Evolutionary conservation across 2,888 invertebrate species (phyloP).

Genomic region (Scaptomyza reducta): DNA sequence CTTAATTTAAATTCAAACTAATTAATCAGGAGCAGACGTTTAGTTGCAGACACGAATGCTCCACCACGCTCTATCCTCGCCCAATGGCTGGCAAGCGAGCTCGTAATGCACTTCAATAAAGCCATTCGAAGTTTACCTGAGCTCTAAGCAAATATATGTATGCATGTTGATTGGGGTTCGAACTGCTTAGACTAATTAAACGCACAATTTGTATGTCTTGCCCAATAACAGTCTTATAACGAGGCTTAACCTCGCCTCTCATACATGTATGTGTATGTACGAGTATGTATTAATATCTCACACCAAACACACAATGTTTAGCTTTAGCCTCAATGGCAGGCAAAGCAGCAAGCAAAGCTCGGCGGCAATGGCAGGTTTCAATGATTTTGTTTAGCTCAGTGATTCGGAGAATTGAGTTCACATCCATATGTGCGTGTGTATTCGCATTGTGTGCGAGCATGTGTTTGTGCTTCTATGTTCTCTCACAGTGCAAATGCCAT

Average conservation of each 20-base stretch:
- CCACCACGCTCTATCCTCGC: background rate
- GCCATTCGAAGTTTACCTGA: conserved; percentile 27
- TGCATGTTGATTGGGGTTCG: conserved; percentile 21
- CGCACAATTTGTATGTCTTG: conserved; percentile 50
- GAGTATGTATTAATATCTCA: conserved; percentile 39
- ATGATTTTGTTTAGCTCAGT: conserved; percentile 82
- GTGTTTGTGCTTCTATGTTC: conserved; percentile 6
- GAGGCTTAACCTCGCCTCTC: conserved; percentile 23
- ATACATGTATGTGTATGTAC: conserved; percentile 2
- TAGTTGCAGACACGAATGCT: conserved; percentile 6
- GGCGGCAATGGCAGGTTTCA: conserved; percentile 74
- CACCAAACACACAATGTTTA: conserved; percentile 16
- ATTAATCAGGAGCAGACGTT: conserved; percentile 72
- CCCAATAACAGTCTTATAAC: conserved; percentile 17
- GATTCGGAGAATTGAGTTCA: conserved; percentile 80
- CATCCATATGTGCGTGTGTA: conserved; percentile 13
- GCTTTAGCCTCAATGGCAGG: conserved; percentile 2
- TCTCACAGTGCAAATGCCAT: conserved; percentile 15
- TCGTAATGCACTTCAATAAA: conserved; percentile 37
- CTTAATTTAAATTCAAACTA: conserved; percentile 81
- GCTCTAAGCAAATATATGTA: conserved; percentile 17
- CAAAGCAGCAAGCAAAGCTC: conserved; percentile 28
- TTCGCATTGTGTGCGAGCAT: conserved; percentile 2
- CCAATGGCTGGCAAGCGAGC: conserved; percentile 1
- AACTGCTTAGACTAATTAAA: conserved; percentile 65